phyloP scores from a whole-genome alignment of 1,140 invertebrate genomes.

The Bombus sibiricus region DNA sequence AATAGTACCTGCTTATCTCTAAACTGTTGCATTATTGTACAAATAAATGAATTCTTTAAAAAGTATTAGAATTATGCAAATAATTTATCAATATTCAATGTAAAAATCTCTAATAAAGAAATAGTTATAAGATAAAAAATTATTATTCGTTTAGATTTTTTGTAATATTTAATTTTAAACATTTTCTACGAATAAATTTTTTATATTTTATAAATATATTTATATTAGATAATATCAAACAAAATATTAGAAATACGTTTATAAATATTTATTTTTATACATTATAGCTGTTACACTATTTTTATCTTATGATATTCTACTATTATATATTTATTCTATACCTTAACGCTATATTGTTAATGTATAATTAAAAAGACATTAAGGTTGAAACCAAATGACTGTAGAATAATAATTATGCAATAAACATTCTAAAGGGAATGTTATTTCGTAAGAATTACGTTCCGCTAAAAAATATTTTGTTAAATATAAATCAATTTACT shows the following conservation, averaged over 20 bases:
- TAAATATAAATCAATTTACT: background rate
- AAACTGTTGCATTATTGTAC: constrained; percentile 65
- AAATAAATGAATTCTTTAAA: constrained; percentile 51
- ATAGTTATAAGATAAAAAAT: constrained; percentile 16
- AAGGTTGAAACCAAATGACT: background rate
- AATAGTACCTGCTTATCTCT: constrained; percentile 70
- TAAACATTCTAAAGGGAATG: background rate
- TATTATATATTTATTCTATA: background rate
- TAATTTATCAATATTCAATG: constrained; percentile 59
- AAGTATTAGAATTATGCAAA: constrained; percentile 65
- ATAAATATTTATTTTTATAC: background rate
- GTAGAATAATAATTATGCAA: background rate
- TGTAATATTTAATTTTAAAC: background rate
- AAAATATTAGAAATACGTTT: background rate
- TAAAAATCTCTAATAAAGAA: constrained; percentile 69
- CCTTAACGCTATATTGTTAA: background rate
- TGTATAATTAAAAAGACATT: background rate
- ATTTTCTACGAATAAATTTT: background rate
- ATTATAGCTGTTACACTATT: background rate
- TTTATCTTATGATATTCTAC: background rate
- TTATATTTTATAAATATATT: background rate
- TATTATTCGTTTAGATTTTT: background rate
- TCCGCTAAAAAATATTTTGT: background rate
- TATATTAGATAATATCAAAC: background rate
- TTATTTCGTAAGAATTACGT: background rate